A percentile compares a stretch with the other conserved stretches of the same genome.
These are phyloP conservation scores for Lasioglossum villosulum DNA, from an alignment of 2,888 invertebrate species.

Conservation along the genomic window DNA sequence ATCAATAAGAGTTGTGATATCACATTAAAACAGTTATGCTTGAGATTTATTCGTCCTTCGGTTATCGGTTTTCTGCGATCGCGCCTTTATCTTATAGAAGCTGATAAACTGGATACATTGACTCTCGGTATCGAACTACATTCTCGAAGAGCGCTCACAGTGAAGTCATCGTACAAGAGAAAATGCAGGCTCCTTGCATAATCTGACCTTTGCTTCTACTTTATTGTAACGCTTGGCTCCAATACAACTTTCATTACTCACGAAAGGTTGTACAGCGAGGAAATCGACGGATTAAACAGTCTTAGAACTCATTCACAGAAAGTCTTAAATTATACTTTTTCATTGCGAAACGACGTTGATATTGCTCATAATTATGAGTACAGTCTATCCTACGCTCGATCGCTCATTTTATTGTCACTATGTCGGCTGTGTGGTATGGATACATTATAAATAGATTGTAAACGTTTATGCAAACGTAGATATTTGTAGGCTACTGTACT, in stretches of 20 bases:
- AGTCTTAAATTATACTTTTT: not conserved
- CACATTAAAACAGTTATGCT: not conserved
- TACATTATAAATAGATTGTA: not conserved
- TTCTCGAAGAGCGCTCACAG: slow-evolving; percentile 35
- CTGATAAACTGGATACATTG: not conserved
- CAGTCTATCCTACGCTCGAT: not conserved
- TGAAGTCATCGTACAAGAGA: slow-evolving; percentile 26
- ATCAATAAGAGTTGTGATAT: too few relatives aligned
- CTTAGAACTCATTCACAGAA: slow-evolving; percentile 1
- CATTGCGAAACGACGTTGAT: not conserved
- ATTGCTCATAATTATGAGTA: not conserved
- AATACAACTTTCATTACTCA: slow-evolving; percentile 35
- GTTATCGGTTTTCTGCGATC: not conserved
- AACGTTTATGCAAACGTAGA: not conserved
- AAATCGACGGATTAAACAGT: not conserved
- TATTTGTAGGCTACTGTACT: not conserved
- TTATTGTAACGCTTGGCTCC: slow-evolving; percentile 30
- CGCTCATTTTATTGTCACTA: not conserved
- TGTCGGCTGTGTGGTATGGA: not conserved
- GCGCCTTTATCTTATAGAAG: not conserved
- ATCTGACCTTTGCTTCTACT: slow-evolving; percentile 44
- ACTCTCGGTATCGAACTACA: not conserved
- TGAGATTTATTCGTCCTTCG: not conserved
- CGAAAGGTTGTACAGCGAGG: slow-evolving; percentile 32
- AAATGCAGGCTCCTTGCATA: slow-evolving; percentile 41